Evolutionary conservation across 2,888 invertebrate species (phyloP).

Genomic region (Hirtodrosophila trivittata): DNA sequence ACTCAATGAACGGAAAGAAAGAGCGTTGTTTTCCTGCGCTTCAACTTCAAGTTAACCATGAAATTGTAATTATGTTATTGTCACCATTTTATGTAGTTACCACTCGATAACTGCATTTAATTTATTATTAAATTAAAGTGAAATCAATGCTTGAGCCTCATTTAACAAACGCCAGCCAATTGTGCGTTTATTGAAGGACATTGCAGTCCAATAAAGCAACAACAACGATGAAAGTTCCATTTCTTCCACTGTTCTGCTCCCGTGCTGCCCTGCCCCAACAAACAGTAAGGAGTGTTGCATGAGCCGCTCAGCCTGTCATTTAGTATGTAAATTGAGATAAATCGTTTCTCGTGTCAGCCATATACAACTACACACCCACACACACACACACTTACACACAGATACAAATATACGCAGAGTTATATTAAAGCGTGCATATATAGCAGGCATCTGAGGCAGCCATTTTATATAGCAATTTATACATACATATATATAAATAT

Average conservation of each 20-base stretch:
- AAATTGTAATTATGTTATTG: conserved; percentile 54
- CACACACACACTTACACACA: conserved; percentile 26
- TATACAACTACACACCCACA: conserved; percentile 35
- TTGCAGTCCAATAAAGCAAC: conserved; percentile 23
- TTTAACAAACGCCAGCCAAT: conserved; percentile 54
- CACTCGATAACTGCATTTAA: conserved; percentile 47
- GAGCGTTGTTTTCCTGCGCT: conserved; percentile 9
- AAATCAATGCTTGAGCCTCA: conserved; percentile 65
- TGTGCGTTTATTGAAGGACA: conserved; percentile 31
- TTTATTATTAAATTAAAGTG: conserved; percentile 68
- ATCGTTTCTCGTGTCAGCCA: conserved; percentile 73
- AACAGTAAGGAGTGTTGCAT: conserved; percentile 60
- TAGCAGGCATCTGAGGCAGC: conserved; percentile 16
- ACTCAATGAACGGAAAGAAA: no score
- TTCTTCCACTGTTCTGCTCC: conserved; percentile 40
- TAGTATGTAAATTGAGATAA: conserved; percentile 80
- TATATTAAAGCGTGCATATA: conserved; percentile 31
- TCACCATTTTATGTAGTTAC: conserved; percentile 35
- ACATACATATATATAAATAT: conserved; percentile 25
- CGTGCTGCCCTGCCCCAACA: conserved; percentile 15
- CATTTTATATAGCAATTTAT: conserved; percentile 40
- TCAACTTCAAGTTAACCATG: conserved; percentile 38
- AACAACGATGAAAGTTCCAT: conserved; percentile 17
- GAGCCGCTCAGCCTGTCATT: conserved; percentile 73
- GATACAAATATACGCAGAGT: conserved; percentile 24